These are phyloP conservation scores for Orgyia antiqua DNA, from an alignment of 2,888 invertebrate species.

Conservation along the genomic window DNA sequence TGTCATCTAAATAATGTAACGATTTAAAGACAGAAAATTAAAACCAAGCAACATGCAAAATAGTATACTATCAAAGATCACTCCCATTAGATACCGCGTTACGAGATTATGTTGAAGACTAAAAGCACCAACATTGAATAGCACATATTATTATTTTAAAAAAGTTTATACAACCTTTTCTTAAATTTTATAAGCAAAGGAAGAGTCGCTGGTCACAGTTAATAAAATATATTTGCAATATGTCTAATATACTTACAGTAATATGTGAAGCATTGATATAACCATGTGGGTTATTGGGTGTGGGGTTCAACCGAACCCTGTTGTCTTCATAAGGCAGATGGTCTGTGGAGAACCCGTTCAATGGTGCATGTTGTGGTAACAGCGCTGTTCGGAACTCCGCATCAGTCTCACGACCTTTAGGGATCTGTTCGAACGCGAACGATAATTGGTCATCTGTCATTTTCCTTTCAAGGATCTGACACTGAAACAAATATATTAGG, in stretches of 20 bases:
- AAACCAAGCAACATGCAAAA: too few relatives aligned
- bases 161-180: too few relatives aligned
- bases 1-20: slow-evolving; percentile 79
- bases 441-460: slow-evolving; percentile 86
- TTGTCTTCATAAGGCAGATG: slow-evolving; percentile 95
- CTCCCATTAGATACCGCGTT: too few relatives aligned
- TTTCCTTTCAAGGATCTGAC: slow-evolving; percentile 68
- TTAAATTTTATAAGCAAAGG: too few relatives aligned
- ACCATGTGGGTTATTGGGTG: slow-evolving; percentile 89
- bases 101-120: too few relatives aligned
- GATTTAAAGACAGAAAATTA: background rate
- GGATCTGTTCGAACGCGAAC: slow-evolving; percentile 92
- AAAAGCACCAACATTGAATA: too few relatives aligned
- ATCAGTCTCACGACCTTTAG: slow-evolving; percentile 83
- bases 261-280: slow-evolving; percentile 96
- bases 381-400: slow-evolving; percentile 85
- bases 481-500: slow-evolving; percentile 32
- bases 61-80: too few relatives aligned
- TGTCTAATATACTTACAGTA: slow-evolving; percentile 77
- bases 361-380: slow-evolving; percentile 81
- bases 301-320: slow-evolving; percentile 88
- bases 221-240: too few relatives aligned
- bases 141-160: too few relatives aligned
- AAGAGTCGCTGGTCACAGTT: too few relatives aligned
- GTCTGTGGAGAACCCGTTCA: slow-evolving; percentile 80